Conservation (phyloP, 2,888 invertebrate species). For the Unio pictorum region DNA sequence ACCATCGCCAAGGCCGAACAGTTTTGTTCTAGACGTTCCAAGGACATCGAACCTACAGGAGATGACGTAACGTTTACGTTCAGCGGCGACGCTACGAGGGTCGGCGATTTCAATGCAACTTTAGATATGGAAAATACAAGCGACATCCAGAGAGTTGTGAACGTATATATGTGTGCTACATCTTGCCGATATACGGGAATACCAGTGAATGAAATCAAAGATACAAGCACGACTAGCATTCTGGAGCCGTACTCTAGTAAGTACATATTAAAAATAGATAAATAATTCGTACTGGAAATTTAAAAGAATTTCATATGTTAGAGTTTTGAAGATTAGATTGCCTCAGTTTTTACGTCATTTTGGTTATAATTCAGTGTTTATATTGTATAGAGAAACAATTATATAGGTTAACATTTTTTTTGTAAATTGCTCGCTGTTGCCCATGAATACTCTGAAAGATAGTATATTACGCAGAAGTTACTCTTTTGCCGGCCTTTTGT, state of each 20-base stretch:
- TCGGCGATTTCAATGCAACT: slow-evolving; percentile 49
- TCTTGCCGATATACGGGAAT: slow-evolving; percentile 65
- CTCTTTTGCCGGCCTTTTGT: too few species aligned
- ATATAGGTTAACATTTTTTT: too few species aligned
- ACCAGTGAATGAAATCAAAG: slow-evolving; percentile 54
- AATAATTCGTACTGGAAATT: neutral
- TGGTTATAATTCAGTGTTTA: too few species aligned
- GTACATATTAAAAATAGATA: neutral
- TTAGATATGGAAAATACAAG: slow-evolving; percentile 55
- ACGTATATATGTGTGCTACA: slow-evolving; percentile 51
- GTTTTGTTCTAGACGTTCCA: slow-evolving; percentile 37
- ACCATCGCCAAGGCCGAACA: slow-evolving; percentile 42
- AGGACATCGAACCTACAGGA: slow-evolving; percentile 21
- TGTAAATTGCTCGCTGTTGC: too few species aligned
- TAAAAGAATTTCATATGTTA: neutral
- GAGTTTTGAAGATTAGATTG: too few species aligned
- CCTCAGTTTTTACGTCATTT: too few species aligned
- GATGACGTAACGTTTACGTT: slow-evolving; percentile 57
- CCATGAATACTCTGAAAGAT: too few species aligned
- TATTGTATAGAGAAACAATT: too few species aligned
- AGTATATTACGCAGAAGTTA: too few species aligned
- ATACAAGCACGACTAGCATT: slow-evolving; percentile 41
- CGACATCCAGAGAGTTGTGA: slow-evolving; percentile 50
- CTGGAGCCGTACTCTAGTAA: slow-evolving; percentile 72
- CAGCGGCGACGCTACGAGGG: slow-evolving; percentile 46